phyloP scores from a whole-genome alignment of 2,888 invertebrate species.

The Alloscopus bannaensis region DNA sequence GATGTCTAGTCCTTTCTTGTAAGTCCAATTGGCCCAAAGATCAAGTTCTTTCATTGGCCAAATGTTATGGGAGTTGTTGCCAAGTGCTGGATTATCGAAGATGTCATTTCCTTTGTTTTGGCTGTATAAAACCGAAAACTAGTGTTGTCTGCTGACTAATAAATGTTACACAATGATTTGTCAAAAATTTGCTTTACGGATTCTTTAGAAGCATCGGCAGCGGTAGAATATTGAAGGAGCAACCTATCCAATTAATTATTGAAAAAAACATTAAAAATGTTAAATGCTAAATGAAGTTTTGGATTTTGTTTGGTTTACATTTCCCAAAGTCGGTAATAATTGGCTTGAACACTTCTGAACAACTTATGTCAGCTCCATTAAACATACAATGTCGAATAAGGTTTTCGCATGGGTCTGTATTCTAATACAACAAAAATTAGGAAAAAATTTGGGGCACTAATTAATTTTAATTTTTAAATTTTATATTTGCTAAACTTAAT shows the following conservation, averaged over 20 bases:
- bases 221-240: slow-evolving; percentile 86
- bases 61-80: background rate
- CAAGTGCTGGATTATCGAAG: slow-evolving; percentile 21
- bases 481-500: background rate
- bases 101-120: background rate
- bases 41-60: slow-evolving; percentile 34
- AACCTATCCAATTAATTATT: too few species aligned
- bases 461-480: background rate
- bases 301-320: slow-evolving; percentile 16
- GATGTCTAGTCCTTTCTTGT: slow-evolving; percentile 52
- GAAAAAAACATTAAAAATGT: background rate
- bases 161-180: slow-evolving; percentile 1
- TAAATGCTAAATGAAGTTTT: background rate
- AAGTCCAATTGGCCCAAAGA: slow-evolving; percentile 63
- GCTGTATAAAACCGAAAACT: slow-evolving; percentile 11
- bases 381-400: slow-evolving; percentile 38
- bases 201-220: slow-evolving; percentile 74
- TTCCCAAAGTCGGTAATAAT: slow-evolving; percentile 56
- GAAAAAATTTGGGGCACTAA: background rate
- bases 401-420: slow-evolving; percentile 36
- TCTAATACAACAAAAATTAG: background rate
- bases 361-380: slow-evolving; percentile 13
- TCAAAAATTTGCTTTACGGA: slow-evolving; percentile 22
- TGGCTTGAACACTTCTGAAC: slow-evolving; percentile 42
- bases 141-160: background rate